Conservation (phyloP, 2,797 vertebrate genomes). For the Sebastiscus albofasciatus region DNA sequence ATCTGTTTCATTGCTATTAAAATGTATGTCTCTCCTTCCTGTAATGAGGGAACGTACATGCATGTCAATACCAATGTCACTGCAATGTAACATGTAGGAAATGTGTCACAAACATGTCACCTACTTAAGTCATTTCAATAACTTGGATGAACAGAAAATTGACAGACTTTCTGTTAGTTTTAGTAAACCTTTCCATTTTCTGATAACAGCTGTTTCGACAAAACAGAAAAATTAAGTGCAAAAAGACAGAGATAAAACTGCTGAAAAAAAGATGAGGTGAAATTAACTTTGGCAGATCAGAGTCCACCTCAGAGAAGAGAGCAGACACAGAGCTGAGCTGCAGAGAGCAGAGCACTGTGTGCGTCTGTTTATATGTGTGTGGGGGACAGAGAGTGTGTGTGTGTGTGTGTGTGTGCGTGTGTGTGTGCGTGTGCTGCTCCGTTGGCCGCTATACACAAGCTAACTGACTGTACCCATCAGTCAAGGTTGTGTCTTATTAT, state of each 20-base stretch:
- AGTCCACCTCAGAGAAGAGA: slow-evolving; percentile 29
- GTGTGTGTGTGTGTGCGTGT: slow-evolving; percentile 5
- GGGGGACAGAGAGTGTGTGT: background rate
- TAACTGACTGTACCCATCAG: slow-evolving; percentile 74
- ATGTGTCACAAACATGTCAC: background rate
- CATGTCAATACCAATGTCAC: background rate
- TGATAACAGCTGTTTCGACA: background rate
- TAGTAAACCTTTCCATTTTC: background rate
- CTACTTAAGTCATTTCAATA: background rate
- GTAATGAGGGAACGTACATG: background rate
- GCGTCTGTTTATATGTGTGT: background rate
- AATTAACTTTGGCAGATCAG: slow-evolving; percentile 32
- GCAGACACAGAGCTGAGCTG: slow-evolving; percentile 30
- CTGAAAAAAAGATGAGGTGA: slow-evolving; percentile 12
- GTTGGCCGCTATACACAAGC: slow-evolving; percentile 55
- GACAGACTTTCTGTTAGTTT: background rate
- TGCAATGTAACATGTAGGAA: background rate
- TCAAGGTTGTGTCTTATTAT: slow-evolving; percentile 79
- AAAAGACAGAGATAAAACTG: background rate
- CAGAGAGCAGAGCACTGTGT: slow-evolving; percentile 12
- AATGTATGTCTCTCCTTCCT: background rate
- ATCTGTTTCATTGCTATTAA: background rate
- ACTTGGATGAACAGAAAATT: background rate
- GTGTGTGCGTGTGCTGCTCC: slow-evolving; percentile 14
- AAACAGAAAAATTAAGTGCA: background rate